Conservation (phyloP, 23 tunicate genomes). For the Ascidia mentula region DNA sequence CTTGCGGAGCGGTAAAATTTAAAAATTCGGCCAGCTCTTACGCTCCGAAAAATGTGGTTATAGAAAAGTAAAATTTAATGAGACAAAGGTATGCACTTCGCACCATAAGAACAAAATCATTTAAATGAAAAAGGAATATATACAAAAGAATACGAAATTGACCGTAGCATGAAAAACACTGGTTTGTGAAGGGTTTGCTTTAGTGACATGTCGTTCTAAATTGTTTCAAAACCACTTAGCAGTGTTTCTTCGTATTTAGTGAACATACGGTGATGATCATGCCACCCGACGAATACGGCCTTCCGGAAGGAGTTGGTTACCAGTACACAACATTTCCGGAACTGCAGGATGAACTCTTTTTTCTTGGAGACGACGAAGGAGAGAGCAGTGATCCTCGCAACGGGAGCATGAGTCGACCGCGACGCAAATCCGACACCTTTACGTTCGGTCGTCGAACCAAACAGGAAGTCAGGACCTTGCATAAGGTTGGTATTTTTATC, state of each 20-base stretch:
- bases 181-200: too few species aligned
- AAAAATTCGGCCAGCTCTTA: too few species aligned
- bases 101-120: too few species aligned
- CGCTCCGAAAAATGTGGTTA: too few species aligned
- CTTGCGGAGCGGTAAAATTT: too few species aligned
- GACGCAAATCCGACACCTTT: conserved; percentile 51
- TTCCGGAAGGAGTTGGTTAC: conserved; percentile 66
- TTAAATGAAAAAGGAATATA: too few species aligned
- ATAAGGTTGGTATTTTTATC: conserved; percentile 76
- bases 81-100: too few species aligned
- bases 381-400: conserved; percentile 13
- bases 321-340: conserved; percentile 82
- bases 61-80: too few species aligned
- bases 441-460: conserved; percentile 65
- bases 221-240: too few species aligned
- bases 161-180: too few species aligned
- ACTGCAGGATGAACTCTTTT: conserved; percentile 66
- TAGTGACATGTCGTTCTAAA: too few species aligned
- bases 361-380: conserved; percentile 36
- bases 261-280: conserved; percentile 85
- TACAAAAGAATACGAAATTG: too few species aligned
- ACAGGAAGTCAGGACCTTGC: conserved; percentile 70
- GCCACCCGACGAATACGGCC: conserved; percentile 88
- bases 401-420: conserved; percentile 7
- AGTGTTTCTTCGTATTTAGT: conserved; percentile 24